Evolutionary conservation across 2,888 invertebrate species (phyloP), one percentile per base, ranked within the genome.

Genomic region (Ditula angustiorana): DNA sequence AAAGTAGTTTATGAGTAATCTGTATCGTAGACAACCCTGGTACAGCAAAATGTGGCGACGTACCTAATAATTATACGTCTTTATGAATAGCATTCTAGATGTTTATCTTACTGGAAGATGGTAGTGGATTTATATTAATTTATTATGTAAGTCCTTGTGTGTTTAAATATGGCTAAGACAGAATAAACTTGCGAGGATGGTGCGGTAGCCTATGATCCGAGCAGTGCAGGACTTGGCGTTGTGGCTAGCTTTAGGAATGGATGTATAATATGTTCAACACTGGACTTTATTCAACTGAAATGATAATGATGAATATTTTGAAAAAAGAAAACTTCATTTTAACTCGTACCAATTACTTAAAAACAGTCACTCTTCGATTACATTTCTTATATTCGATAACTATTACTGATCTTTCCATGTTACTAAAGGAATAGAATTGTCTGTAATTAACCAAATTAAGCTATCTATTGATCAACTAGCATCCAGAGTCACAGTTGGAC

Each of bases 11-110:
- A 60, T 52, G 37, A 44, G 19, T 19, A 16, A 3, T 41, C 19
- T 3, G 8, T 10, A 16, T 19, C 10, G 19, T 19, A 41, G 41
- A 19, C 41, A 19, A n/a, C n/a, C 13, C 5, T 21, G 41, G 21
- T 11, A 23, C 44, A 50, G 28, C 35, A 28, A 13, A 28, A 28
- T 44, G 33, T 23, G 13, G 35, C 35, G 21, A 23, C 41, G n/a
- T n/a, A n/a, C n/a, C n/a, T 16, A 30, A 60, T 60, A 50, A 44
- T 60, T 52, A 60, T 28, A 11, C 21, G n/a, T 21, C 50, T 60
- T 60, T 60, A 60, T 52, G 60, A 44, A 60, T 52, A 28, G 21
- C 21, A 50, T 28, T 21, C 19, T 52, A 50, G n/a, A 52, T 24
- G 35, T n/a, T 44, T 41, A 58, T 35, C 41, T 41, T 41, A 41